Percentiles rank a stretch among this genome's conserved stretches.
These are phyloP conservation scores for Metaphire vulgaris DNA, from an alignment of 1,140 invertebrate species.

Conservation along the genomic window DNA sequence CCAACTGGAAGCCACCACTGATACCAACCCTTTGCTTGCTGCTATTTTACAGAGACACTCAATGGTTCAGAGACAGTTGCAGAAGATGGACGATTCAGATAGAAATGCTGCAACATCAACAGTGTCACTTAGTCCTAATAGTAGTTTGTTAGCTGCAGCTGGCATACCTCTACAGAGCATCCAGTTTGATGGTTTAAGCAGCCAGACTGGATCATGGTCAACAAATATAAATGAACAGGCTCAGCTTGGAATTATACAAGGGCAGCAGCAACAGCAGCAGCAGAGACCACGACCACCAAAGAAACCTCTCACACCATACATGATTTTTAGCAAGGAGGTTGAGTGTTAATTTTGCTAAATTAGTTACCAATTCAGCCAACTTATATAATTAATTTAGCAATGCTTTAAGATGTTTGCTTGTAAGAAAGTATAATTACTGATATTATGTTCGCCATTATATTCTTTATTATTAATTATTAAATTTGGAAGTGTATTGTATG, in stretches of 20 bases:
- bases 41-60: slow-evolving; percentile 14
- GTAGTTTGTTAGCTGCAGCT: background rate
- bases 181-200: background rate
- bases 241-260: background rate
- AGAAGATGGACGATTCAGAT: background rate
- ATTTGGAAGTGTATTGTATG: no score
- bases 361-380: no score
- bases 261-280: slow-evolving; percentile 20
- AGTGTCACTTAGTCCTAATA: background rate
- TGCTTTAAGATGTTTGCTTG: no score
- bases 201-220: background rate
- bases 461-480: no score
- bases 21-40: slow-evolving; percentile 14
- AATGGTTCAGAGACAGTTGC: background rate
- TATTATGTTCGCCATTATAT: no score
- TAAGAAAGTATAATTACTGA: no score
- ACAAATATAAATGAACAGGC: background rate
- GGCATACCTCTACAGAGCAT: background rate
- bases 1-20: background rate
- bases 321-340: slow-evolving; percentile 21
- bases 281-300: slow-evolving; percentile 22
- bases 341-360: no score
- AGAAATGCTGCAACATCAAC: background rate
- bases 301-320: slow-evolving; percentile 20
- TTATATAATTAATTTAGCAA: no score